phyloP scores from a whole-genome alignment of 2,113 vertebrate species.

The Uria lomvia region DNA sequence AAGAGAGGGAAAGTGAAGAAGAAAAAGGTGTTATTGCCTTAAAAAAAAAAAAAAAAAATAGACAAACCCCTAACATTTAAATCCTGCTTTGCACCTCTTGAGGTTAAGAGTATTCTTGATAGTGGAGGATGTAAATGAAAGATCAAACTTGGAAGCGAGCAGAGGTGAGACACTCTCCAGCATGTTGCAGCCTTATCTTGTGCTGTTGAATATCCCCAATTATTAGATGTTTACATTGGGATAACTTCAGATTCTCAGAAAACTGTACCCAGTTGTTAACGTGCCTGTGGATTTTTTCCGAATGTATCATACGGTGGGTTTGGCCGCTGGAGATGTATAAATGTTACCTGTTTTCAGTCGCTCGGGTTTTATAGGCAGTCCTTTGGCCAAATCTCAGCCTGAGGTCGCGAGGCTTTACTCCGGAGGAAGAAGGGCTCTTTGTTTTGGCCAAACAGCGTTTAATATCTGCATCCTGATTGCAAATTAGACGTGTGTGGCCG shows the following conservation, averaged over 20 bases:
- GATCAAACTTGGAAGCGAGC: not conserved
- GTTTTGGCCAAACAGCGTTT: not conserved
- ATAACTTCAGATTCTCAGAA: not conserved
- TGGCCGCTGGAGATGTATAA: not conserved
- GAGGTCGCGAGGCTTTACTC: not conserved
- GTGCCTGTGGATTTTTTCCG: not conserved
- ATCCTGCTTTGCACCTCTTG: not conserved
- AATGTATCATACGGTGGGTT: not conserved
- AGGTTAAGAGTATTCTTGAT: not conserved
- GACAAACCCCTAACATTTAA: not conserved
- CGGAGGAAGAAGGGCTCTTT: not conserved
- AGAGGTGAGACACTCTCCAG: not conserved
- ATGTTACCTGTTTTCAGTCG: not conserved
- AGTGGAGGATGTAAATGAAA: not conserved
- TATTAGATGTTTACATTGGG: not conserved
- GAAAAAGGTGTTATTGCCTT: not conserved
- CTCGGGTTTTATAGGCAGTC: not conserved
- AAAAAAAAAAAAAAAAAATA: not conserved
- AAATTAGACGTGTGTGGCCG: not conserved
- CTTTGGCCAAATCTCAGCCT: not conserved
- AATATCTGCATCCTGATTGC: not conserved
- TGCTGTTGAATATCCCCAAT: not conserved
- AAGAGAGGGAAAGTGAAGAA: not conserved
- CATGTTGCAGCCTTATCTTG: not conserved
- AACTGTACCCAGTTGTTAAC: not conserved